Base-by-base conservation (phyloP, 1,140 invertebrate genomes). In the Sitodiplosis mosellana region DNA sequence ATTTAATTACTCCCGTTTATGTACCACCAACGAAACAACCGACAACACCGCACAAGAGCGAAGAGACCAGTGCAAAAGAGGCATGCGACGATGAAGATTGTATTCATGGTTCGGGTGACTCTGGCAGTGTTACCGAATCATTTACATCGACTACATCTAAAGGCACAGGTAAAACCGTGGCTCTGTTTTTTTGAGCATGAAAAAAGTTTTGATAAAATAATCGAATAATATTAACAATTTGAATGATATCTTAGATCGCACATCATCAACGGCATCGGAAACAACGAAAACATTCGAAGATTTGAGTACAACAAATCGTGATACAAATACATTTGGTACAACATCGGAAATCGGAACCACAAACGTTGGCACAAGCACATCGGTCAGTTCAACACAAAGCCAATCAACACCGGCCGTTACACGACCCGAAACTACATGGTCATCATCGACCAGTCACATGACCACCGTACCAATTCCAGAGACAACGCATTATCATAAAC, bases 1-100 rank as follows among this genome's bases (percentile, higher is more conserved):
- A 92, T 59, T 71, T 93, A 14, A 90, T 93, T 46, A 93, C 88
- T 0, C 88, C 88, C 0, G 86, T 91, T 0, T 91, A 90, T 65
- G 81, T 87, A 12, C 83, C 87, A 17, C 79, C 84, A 4, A 87
- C 86, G 19, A 74, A 75, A 51, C 73, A 79, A 48, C 78, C 83
- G 17, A 74, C 75, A 14, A 71, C 69, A 11, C 58, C 61, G 49
- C 71, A 69, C 41, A 76, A 70, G 41, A 49, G 46, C 22, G 53
- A 49, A 34, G 60, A 58, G 48, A 56, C 52, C 42, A 56, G 59
- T 48, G 56, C 54, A 40, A 61, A 56, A 0, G 63, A 73, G 53
- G 71, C 77, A 2, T 83, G 81, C 56, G 80, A 82, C 52, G 83
- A 88, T 59, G 84, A 88, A 60, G 85, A 88, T 57, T 85, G 84